Base-by-base conservation (phyloP, 2,888 invertebrate species). In the Hirtodrosophila histrioides region DNA sequence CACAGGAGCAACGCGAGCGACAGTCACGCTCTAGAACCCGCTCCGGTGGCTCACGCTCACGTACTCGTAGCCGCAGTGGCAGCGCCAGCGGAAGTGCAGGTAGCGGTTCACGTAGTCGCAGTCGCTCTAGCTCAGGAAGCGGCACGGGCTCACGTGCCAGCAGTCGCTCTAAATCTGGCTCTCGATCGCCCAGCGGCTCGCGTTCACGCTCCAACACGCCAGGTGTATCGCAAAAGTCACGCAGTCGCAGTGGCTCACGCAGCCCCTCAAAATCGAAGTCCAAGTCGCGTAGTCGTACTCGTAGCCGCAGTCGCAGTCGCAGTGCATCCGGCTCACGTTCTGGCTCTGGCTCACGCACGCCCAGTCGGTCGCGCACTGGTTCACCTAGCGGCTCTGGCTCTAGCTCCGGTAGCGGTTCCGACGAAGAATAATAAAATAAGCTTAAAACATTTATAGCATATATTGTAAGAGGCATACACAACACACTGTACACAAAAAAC, bases 321-420 rank as follows among this genome's bases (percentile, higher is more conserved):
- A 74, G 76, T 43, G 69, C 41, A 8, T 78, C 84, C 3, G 86
- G 85, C 5, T 89, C 90, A 1, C 79, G 86, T n/a, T 89, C 90
- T 2, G 72, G 77, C 3, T 91, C 92, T 1, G 87, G 86, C 1
- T 92, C 93, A 0, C 90, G 92, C 74, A 91, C 91, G 0, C 90
- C 85, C n/a, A 88, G 80, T 0, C 90, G 92, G 72, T 91, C 91
- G 0, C 90, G 89, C 23, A 89, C 84, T 66, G 89, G 81, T 0
- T 80, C 90, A 3, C 86, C 80, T 3, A 89, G 86, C 31, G 88
- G 89, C 3, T 88, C 89, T 3, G 88, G 88, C 45, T 89, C 89
- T 4, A 89, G 89, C 40, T 89, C 91, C 11, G 91, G 88, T n/a
- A 91, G 91, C 49, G 91, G 92, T 3, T 92, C 93, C 0, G 92